Base-by-base conservation (phyloP, 2,888 invertebrate genomes). In the Cepaea hortensis region DNA sequence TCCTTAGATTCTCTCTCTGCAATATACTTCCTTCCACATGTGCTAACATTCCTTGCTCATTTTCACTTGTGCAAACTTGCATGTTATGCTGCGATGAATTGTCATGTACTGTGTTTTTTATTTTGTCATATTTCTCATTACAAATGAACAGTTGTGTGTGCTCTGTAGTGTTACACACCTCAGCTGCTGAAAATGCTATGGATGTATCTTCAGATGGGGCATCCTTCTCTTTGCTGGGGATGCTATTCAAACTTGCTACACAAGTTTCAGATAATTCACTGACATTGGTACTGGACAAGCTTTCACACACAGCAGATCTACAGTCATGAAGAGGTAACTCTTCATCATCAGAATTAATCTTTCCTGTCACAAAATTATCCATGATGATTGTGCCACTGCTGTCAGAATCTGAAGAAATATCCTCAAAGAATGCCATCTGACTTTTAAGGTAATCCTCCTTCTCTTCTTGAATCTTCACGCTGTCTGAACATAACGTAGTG, bases 361-460 rank as follows among this genome's bases (percentile, higher is more conserved):
- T 75, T 18, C 61, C 23, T 18, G 20, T 73, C 1, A 75, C 15
- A 75, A n/a, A 46, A 46, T 61, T 35, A 50, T 84, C 84, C 70
- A 85, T 72, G 23, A 85, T 80, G 23, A 85, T 72, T 35, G 85
- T 85, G 61, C 84, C 77, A 65, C 70, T 55, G 20, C 77, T 84
- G 18, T 87, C 84, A 73, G 87, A 83, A 75, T 84, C 84, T 48
- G 87, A 87, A 18, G 87, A 84, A 48, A 87, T 87, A 61, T 87
- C 87, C 50, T 87, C 87, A 84, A 83, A 87, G 73, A 87, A 87
- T 48, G 84, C 87, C 87, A 87, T 87, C 65, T 87, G 87, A 23
- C 87, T 50, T 73, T 84, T 80, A 2, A 87, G 68, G 48, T 62
- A 86, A 46, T 76, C 85, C 35, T 86, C 85, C 65, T 81, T 75